These are phyloP conservation scores for Gambusia affinis DNA, from an alignment of 2,113 vertebrate genomes.

Conservation along the genomic window DNA sequence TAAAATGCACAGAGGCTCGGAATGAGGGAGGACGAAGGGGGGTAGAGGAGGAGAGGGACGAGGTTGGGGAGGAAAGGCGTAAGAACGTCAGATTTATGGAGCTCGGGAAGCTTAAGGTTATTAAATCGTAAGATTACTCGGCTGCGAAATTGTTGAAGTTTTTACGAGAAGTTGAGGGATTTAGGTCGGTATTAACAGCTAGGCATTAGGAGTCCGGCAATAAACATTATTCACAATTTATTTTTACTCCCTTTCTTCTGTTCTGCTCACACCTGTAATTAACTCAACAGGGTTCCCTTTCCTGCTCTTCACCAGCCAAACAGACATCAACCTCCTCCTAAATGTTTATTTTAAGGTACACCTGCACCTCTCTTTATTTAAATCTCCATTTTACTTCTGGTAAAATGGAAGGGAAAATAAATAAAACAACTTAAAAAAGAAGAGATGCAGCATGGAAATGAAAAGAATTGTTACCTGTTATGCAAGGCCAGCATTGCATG, in stretches of 20 bases:
- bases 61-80: conserved; percentile 63
- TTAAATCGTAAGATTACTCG: conserved; percentile 87
- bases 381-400: neutral
- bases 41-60: conserved; percentile 48
- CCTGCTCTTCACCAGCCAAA: conserved; percentile 60
- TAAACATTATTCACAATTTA: conserved; percentile 81
- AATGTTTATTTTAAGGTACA: conserved; percentile 47
- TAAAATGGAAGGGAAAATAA: conserved; percentile 5
- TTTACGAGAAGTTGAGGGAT: conserved; percentile 84
- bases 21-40: conserved; percentile 69
- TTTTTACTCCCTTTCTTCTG: conserved; percentile 69
- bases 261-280: conserved; percentile 52
- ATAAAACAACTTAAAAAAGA: neutral
- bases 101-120: conserved; percentile 86
- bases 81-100: conserved; percentile 84
- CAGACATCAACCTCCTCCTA: conserved; percentile 50
- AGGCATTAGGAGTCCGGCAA: conserved; percentile 73
- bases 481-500: conserved; percentile 7
- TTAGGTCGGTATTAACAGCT: conserved; percentile 80
- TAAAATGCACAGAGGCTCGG: conserved; percentile 83
- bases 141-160: conserved; percentile 86
- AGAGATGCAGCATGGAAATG: conserved; percentile 2
- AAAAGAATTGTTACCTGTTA: neutral
- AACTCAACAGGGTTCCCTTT: conserved; percentile 56
- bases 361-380: conserved; percentile 34